Percentiles rank a stretch among this genome's conserved stretches.
Conservation (phyloP, 2,888 invertebrate genomes). For the Macropis europaea region DNA sequence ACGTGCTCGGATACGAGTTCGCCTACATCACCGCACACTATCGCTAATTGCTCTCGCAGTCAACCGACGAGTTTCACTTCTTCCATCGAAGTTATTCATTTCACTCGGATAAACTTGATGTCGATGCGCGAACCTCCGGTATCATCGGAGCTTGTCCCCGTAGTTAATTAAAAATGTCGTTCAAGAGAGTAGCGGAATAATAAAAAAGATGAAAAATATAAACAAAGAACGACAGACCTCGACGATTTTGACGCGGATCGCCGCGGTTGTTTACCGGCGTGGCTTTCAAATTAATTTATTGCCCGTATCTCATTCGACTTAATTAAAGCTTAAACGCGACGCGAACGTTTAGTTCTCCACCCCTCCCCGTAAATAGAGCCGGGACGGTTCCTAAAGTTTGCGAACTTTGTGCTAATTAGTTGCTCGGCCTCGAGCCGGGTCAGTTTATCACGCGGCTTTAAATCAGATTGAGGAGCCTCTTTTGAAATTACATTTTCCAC, state of each 20-base stretch:
- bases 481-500: background rate
- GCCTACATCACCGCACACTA: constrained; percentile 12
- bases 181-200: too few relatives aligned
- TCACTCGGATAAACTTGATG: constrained; percentile 26
- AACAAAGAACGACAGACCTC: background rate
- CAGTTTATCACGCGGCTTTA: background rate
- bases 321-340: background rate
- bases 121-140: background rate
- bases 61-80: constrained; percentile 6
- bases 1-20: background rate
- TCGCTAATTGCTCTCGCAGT: constrained; percentile 13
- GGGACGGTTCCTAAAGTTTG: background rate
- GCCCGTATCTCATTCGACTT: background rate
- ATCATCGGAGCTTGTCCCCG: background rate
- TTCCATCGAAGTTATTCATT: constrained; percentile 16
- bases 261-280: background rate
- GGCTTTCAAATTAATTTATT: background rate
- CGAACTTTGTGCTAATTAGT: constrained; percentile 6
- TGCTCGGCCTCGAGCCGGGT: background rate
- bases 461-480: constrained; percentile 5
- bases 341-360: background rate
- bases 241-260: background rate
- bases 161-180: background rate
- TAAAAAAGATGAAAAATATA: too few relatives aligned
- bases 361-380: background rate